Percentiles rank a stretch among this genome's conserved stretches.
Evolutionary conservation across 2,888 invertebrate species (phyloP).

Genomic region (Sinohyriopsis cumingii): DNA sequence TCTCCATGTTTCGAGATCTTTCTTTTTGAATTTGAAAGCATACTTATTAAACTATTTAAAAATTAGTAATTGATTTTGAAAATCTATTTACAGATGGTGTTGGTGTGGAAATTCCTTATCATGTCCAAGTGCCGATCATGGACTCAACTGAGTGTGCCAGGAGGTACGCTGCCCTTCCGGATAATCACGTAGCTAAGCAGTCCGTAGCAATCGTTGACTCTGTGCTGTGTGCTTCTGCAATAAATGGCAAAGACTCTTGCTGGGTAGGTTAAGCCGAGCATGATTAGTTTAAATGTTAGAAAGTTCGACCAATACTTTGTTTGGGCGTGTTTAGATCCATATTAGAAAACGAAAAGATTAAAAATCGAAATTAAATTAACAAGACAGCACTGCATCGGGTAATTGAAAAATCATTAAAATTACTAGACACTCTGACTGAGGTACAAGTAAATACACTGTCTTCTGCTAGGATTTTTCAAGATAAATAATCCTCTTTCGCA

Average conservation of each 20-base stretch:
- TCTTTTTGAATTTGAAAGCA: too few species aligned
- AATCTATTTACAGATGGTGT: conserved; percentile 28
- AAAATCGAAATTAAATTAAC: too few species aligned
- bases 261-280: conserved; percentile 29
- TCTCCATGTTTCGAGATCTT: too few species aligned
- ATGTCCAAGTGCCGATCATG: conserved; percentile 42
- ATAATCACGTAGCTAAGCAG: conserved; percentile 31
- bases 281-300: not conserved
- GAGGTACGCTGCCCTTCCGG: conserved; percentile 38
- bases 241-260: conserved; percentile 52
- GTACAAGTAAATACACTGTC: too few species aligned
- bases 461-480: not conserved
- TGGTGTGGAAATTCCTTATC: conserved; percentile 46
- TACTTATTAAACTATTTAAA: too few species aligned
- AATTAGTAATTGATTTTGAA: too few species aligned
- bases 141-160: conserved; percentile 36
- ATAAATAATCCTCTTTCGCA: too few species aligned
- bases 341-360: too few species aligned
- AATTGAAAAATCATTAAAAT: too few species aligned
- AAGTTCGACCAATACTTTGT: not conserved
- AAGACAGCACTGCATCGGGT: too few species aligned
- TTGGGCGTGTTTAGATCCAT: too few species aligned
- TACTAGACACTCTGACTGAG: too few species aligned
- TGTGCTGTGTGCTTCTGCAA: conserved; percentile 51
- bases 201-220: conserved; percentile 41